Base-by-base conservation (phyloP, 2,797 vertebrate species). In the Peromyscus eremicus region DNA sequence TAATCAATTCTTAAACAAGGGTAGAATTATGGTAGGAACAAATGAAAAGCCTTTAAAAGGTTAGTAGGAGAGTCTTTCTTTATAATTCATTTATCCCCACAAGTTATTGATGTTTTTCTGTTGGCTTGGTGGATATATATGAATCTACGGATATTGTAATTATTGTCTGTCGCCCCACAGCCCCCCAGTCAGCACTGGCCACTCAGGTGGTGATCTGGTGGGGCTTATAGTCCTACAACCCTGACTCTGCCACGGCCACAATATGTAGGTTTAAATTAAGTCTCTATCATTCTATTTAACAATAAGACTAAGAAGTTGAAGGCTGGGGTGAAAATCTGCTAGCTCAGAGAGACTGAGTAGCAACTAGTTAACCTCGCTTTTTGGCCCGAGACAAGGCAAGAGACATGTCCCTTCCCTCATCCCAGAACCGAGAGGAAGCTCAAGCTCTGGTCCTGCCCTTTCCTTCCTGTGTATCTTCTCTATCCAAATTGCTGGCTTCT, bases 21-120 rank as follows among this genome's bases (percentile, higher is more conserved):
- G 37, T 64, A 34, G n/a, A 66, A n/a, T n/a, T 64, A 70, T 32
- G 4, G 25, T 73, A 87, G 73, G 21, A 90, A 37, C 92, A 70
- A 52, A 43, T 85, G n/a, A 6, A 37, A 25, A 6, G 37, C 92
- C 76, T 87, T 70, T 83, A 57, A 77, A 83, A 37, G 40, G 25
- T 10, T 91, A 11, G 79, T 10, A 92, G 17, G 85, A 12, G 16
- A 81, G 16, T 64, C 43, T 93, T 55, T 95, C 60, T 89, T 95
- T 96, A 64, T n/a, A 91, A 93, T 6, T 84, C 52, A 11, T 90
- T 92, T 77, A 52, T 87, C 5, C 16, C 40, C 86, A 66, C 6
- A 94, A 57, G 19, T 93, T 81, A 49, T 73, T 95, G 23, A 25
- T 43, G 10, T 25, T 43, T 73, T 75, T 73, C 37, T 73, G 21